Base-by-base conservation (phyloP, 37 sponge, comb jelly and placozoan species). In the Halichondria panicea region DNA sequence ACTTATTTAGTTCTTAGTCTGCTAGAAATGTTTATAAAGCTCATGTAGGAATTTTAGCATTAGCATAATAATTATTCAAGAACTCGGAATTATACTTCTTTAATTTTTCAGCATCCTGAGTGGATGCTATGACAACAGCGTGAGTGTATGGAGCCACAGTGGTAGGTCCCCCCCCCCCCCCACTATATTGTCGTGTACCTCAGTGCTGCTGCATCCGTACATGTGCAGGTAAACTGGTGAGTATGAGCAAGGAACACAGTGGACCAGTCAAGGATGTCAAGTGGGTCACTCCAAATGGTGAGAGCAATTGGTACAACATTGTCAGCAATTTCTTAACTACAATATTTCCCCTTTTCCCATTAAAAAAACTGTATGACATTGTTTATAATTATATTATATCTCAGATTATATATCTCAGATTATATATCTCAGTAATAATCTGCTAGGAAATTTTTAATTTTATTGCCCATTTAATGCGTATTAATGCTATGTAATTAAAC, bases 71-170 rank as follows among this genome's bases (percentile, higher is more conserved):
- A n/a, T n/a, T n/a, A 38, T 13, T n/a, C 61, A 59, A 24, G 22
- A 12, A 13, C 22, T n/a, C 15, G 50, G 25, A 9, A 15, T 7
- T 70, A 28, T 60, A 25, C 1, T 58, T 15, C 44, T 41, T 41
- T 5, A 32, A 3, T 38, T 30, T n/a, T 66, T 13, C 43, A 93
- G 94, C 38, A 78, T 90, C 30, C 57, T 93, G 24, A 80, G 84
- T 62, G 94, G 94, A 50, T 78, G 81, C 67, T 89, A 87, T 83
- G 91, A 93, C 72, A 80, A 81, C 55, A 72, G 4, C 0, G 88
- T 88, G 9, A 55, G 74, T 9, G 63, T 93, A 6, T 93, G 83
- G 94, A 72, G 15, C 5, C 64, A 76, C 30, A 60, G 61, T 65
- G 91, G 91, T 78, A 43, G 54, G 62, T 41, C 30, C 1, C 1